These are phyloP conservation scores for Epinotia demarniana DNA, from an alignment of 2,888 invertebrate genomes.

Conservation along the genomic window DNA sequence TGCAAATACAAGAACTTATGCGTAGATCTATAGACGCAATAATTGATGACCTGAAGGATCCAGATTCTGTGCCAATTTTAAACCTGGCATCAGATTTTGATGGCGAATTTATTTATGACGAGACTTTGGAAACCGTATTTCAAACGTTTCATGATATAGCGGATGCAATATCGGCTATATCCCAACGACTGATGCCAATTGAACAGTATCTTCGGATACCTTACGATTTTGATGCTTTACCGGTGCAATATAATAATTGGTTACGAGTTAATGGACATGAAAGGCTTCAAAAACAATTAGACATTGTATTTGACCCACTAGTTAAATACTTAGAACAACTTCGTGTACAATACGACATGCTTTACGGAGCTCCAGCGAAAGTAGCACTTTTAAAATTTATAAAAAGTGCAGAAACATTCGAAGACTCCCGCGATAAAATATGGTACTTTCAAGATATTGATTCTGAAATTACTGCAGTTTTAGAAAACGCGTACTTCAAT, in stretches of 20 bases:
- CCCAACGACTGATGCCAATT: slow-evolving; percentile 85
- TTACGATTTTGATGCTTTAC: slow-evolving; percentile 78
- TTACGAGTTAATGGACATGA: slow-evolving; percentile 80
- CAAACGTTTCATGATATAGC: slow-evolving; percentile 84
- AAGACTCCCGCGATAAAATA: slow-evolving; percentile 85
- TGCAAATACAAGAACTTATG: slow-evolving; percentile 88
- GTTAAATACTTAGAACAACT: slow-evolving; percentile 81
- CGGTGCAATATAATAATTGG: slow-evolving; percentile 85
- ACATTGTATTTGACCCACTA: slow-evolving; percentile 83
- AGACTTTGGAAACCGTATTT: slow-evolving; percentile 84
- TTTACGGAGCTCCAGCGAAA: slow-evolving; percentile 82
- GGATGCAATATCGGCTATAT: slow-evolving; percentile 82
- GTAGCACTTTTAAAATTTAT: slow-evolving; percentile 78
- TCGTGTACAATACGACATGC: slow-evolving; percentile 81
- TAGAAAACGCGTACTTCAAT: slow-evolving; percentile 88
- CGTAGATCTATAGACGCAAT: slow-evolving; percentile 87
- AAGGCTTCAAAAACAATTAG: slow-evolving; percentile 80
- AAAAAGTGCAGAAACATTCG: slow-evolving; percentile 81
- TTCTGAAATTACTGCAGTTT: slow-evolving; percentile 85
- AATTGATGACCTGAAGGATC: slow-evolving; percentile 81
- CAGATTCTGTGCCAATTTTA: slow-evolving; percentile 85
- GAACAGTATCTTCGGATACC: slow-evolving; percentile 78
- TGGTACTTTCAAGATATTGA: slow-evolving; percentile 85
- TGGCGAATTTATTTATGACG: slow-evolving; percentile 83
- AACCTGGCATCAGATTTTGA: slow-evolving; percentile 84